phyloP scores from a whole-genome alignment of 2,113 vertebrate species.

The Rhabdornis inornatus region DNA sequence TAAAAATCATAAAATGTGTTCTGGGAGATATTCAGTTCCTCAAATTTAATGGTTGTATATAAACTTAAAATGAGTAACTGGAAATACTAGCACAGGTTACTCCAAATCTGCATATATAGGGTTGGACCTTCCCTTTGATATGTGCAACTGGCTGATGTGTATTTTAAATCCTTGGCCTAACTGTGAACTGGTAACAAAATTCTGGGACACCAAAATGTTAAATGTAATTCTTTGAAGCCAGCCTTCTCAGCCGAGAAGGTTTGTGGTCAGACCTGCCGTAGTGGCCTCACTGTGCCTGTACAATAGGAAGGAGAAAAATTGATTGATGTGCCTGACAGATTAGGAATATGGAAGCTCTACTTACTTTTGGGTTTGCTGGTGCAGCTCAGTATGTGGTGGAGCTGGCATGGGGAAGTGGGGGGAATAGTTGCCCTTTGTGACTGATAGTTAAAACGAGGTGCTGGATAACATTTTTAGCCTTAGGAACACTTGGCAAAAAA shows the following conservation, averaged over 20 bases:
- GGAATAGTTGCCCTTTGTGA: neutral
- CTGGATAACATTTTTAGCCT: neutral
- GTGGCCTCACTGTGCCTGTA: neutral
- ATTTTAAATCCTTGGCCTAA: neutral
- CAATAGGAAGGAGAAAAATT: neutral
- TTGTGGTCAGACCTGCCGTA: neutral
- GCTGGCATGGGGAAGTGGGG: fast-evolving
- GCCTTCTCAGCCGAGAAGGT: fast-evolving
- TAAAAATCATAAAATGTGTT: neutral
- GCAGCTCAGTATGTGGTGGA: neutral
- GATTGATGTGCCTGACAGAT: neutral
- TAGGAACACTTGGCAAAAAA: neutral
- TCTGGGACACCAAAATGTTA: neutral
- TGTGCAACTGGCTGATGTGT: neutral
- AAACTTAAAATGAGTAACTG: neutral
- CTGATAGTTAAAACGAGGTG: neutral
- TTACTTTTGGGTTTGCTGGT: neutral
- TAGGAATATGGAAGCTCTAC: neutral
- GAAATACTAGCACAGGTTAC: neutral
- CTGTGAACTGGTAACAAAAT: neutral
- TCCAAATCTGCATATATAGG: neutral
- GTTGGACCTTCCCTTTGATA: neutral
- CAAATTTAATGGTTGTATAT: neutral
- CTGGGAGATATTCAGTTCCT: neutral
- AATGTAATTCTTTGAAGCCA: neutral